Base-by-base conservation (phyloP, 2,888 invertebrate species). In the Amblyjoppa proteus region DNA sequence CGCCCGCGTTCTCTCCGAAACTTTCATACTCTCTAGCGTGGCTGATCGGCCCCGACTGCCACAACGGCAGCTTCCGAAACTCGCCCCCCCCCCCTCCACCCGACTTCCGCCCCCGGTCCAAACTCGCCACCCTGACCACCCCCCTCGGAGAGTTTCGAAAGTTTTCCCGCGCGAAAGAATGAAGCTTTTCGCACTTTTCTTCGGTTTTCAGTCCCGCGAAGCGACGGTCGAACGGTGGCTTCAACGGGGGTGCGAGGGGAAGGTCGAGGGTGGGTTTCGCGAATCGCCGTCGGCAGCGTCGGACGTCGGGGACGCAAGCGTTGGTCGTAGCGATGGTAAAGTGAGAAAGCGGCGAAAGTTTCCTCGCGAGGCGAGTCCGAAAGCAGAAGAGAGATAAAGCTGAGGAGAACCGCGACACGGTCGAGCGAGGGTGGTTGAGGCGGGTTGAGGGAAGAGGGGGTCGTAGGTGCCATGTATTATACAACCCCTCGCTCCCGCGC, bases 151-250 rank as follows among this genome's bases (percentile, higher is more conserved):
- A 90, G 89, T 92, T 91, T 85, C 83, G 90, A 92, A 92, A 90
- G 90, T 92, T 90, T 90, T 31, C 31, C 31, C 88, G 88, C 91
- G 91, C 90, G 90, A 86, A 91, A 92, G 91, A 92, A 92, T 86
- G 86, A 86, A 87, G 88, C 88, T 92, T 92, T 92, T 92, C 89
- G 82, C 90, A 89, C 88, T 89, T 88, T 88, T 90, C 88, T 89
- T 88, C 81, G 70, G 61, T 31, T 16, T 34, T 73, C 38, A 64
- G 56, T 11, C 25, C 61, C 51, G 25, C 53, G 66, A 31, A 20
- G 51, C 38, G 66, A 7, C 31, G 38, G 28, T n/a, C 16, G 45
- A 16, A 41, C 11, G 45, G 64, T 25, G 56, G 34, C 68, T 74
- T 38, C 25, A 41, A 49, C 66, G 68, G 11, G 61, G n/a, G 13